Percentiles rank a stretch among this genome's conserved stretches.
Conservation (phyloP, 2,888 invertebrate species). For the Dorcus parallelipipedus region DNA sequence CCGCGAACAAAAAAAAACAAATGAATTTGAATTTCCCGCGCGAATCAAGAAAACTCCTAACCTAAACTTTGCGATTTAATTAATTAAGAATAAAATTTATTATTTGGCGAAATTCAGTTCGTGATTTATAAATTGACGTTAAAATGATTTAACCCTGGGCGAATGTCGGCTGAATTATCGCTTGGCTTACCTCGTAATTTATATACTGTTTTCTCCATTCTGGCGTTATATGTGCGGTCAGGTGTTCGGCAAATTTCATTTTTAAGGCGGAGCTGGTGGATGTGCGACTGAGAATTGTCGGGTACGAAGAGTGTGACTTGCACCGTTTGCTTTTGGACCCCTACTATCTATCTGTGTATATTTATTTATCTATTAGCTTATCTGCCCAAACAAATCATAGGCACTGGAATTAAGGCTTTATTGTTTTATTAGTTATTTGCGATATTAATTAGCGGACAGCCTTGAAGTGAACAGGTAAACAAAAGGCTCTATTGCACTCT, state of each 20-base stretch:
- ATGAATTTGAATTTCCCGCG: too few relatives aligned
- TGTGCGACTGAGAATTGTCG: background rate
- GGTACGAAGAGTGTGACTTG: too few relatives aligned
- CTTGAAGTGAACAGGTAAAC: background rate
- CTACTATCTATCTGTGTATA: background rate
- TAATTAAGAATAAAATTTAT: too few relatives aligned
- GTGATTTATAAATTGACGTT: background rate
- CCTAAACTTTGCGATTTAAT: too few relatives aligned
- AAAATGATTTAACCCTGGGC: slow-evolving; percentile 3
- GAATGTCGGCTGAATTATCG: background rate
- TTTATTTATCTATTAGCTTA: slow-evolving; percentile 2
- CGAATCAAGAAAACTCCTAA: too few relatives aligned
- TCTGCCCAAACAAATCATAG: background rate
- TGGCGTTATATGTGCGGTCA: slow-evolving; percentile 84
- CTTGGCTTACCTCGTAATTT: slow-evolving; percentile 61
- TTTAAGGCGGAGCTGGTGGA: slow-evolving; percentile 19
- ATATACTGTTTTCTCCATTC: slow-evolving; percentile 90
- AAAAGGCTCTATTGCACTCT: too few relatives aligned
- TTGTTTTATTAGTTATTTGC: background rate
- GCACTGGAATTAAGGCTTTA: background rate
- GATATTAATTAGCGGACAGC: background rate
- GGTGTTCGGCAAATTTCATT: slow-evolving; percentile 91
- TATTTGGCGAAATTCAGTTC: too few relatives aligned
- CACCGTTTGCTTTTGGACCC: background rate
- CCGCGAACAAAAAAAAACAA: too few relatives aligned